phyloP scores from a whole-genome alignment of 2,113 vertebrate genomes.

The Carlito syrichta region DNA sequence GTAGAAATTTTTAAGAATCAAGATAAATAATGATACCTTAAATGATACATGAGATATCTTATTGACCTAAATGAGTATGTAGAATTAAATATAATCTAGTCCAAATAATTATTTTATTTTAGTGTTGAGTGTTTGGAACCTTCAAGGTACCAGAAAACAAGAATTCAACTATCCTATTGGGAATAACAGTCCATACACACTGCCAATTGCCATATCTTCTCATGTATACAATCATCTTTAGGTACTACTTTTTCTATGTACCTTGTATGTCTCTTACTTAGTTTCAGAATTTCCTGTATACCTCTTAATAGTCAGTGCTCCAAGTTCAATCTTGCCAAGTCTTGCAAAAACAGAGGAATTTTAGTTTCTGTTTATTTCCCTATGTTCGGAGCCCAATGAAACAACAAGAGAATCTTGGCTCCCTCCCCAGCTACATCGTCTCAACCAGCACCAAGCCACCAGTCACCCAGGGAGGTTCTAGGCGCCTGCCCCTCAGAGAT shows the following conservation, averaged over 20 bases:
- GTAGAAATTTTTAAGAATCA: background rate
- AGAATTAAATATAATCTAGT: background rate
- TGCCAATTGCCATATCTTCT: background rate
- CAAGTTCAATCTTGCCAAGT: background rate
- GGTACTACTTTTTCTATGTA: background rate
- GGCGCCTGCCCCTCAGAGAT: too few species aligned
- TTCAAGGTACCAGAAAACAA: background rate
- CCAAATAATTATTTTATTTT: background rate
- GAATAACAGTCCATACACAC: background rate
- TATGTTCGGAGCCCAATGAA: background rate
- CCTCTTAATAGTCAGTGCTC: background rate
- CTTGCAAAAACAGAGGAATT: background rate
- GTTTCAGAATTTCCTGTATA: background rate
- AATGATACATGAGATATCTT: background rate
- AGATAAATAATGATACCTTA: background rate
- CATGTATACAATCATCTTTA: background rate
- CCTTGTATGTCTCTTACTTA: background rate
- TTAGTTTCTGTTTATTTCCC: background rate
- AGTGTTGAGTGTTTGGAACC: background rate
- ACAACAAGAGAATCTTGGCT: background rate
- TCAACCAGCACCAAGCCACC: too few species aligned
- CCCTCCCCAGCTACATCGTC: too few species aligned
- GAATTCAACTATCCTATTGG: background rate
- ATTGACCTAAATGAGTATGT: background rate
- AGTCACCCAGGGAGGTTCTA: too few species aligned